Evolutionary conservation across 2,797 vertebrate species (phyloP), one percentile per base, ranked within the genome.

Genomic region (Neoniphon sammara): DNA sequence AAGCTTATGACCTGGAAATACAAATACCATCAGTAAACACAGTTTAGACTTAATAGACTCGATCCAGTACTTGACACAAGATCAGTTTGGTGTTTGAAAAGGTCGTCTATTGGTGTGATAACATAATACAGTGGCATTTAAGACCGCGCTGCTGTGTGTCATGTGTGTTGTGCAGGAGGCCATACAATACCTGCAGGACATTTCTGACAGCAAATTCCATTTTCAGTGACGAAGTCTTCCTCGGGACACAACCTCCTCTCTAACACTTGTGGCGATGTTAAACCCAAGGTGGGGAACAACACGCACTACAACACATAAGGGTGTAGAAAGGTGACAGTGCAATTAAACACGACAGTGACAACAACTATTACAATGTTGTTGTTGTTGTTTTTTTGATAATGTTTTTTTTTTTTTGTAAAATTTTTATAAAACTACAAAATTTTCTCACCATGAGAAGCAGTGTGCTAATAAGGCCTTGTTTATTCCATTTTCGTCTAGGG

Each of bases 201-300:
- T 83, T 78, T 94, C 57, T 90, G 67, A 78, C 94, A 95, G 74
- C 94, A 95, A 59, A 87, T 61, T 18, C 72, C 75, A 0, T 81
- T 6, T 0, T 14, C 1, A 12, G 1, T 54, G 0, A 0, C 1
- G 65, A 82, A 92, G 0, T 91, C 82, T 0, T 12, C 66, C 0
- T 0, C 0, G 0, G 12, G 25, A 81, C 93, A 93, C 0, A 0
- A 1, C 0, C 0, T 0, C 20, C 34, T 1, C 31, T 42, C n/a
- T 42, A 25, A 1, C 11, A 54, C 18, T 57, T 18, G 14, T 44
- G 66, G n/a, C 18, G 12, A 14, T 2, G 31, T 2, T 5, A 2
- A 7, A n/a, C 55, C 25, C 20, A 57, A 23, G 3, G 39, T 36
- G 36, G 58, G 44, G 31, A 56, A 10, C 31, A 75, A 46, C 27